A percentile compares a stretch with the other conserved stretches of the same genome.
Evolutionary conservation across 2,797 vertebrate genomes (phyloP).

Genomic region (Myiotriccus ornatus): DNA sequence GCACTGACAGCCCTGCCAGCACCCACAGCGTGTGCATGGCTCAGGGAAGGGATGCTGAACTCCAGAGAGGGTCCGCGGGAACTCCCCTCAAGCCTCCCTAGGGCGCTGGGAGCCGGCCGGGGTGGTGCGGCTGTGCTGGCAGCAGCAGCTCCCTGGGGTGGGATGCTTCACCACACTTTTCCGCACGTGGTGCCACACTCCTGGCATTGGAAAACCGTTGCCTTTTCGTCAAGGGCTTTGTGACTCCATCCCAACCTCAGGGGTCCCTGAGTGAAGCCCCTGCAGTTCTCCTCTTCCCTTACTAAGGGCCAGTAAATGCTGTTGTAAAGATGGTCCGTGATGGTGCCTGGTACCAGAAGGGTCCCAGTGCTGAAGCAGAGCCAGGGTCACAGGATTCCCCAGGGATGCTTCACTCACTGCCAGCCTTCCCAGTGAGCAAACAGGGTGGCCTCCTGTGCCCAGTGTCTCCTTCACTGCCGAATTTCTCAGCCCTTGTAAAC

Average conservation of each 20-base stretch:
- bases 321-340: neutral
- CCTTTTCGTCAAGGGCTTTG: neutral
- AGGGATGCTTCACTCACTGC: accelerated
- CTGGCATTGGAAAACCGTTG: neutral
- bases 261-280: neutral
- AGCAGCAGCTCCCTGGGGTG: neutral
- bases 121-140: accelerated
- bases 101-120: accelerated
- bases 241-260: neutral
- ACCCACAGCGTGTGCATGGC: conserved; percentile 71
- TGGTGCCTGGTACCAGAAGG: accelerated
- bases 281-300: neutral
- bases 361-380: neutral
- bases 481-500: neutral
- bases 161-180: neutral
- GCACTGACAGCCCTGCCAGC: conserved; percentile 71
- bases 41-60: neutral
- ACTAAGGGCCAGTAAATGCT: neutral
- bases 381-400: neutral
- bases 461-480: accelerated
- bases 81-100: accelerated
- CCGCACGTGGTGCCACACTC: neutral
- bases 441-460: neutral
- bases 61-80: accelerated
- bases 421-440: accelerated